These are phyloP conservation scores for Bagarius yarrelli DNA, from an alignment of 2,113 vertebrate genomes.

Conservation along the genomic window DNA sequence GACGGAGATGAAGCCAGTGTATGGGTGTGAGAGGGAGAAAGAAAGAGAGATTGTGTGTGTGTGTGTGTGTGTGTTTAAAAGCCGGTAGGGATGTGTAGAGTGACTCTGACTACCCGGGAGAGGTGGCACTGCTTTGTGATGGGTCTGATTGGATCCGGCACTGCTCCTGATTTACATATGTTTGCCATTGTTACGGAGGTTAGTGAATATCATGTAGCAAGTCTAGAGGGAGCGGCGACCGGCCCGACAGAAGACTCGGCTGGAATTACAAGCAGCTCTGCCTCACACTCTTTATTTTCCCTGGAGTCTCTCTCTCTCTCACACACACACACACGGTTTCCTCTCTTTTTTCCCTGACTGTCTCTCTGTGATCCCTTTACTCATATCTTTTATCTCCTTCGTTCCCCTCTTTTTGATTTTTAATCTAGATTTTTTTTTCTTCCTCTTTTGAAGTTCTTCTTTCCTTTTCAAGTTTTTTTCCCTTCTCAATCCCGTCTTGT, in stretches of 20 bases:
- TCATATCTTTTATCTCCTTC: constrained; percentile 36
- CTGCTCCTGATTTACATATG: constrained; percentile 72
- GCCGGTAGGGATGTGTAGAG: constrained; percentile 5
- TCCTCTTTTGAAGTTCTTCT: constrained; percentile 26
- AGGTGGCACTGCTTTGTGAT: constrained; percentile 64
- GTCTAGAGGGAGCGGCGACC: constrained; percentile 65
- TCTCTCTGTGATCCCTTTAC: constrained; percentile 32
- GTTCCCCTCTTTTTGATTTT: constrained; percentile 24
- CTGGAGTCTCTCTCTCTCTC: constrained; percentile 11
- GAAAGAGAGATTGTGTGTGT: neutral
- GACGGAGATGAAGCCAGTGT: neutral
- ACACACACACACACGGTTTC: constrained; percentile 5
- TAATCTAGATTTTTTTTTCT: constrained; percentile 24
- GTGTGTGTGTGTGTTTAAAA: neutral
- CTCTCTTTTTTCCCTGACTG: constrained; percentile 18
- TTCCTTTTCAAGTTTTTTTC: constrained; percentile 22
- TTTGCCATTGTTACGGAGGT: constrained; percentile 74
- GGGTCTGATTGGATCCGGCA: constrained; percentile 68
- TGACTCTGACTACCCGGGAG: constrained; percentile 36
- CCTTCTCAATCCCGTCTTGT: constrained; percentile 12
- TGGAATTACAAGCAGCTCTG: constrained; percentile 67
- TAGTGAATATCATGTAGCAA: constrained; percentile 76
- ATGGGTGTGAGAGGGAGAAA: neutral
- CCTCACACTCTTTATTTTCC: constrained; percentile 43
- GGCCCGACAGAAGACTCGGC: constrained; percentile 54